Conservation (phyloP, 1,140 invertebrate genomes). For the Meteorus sp. region DNA sequence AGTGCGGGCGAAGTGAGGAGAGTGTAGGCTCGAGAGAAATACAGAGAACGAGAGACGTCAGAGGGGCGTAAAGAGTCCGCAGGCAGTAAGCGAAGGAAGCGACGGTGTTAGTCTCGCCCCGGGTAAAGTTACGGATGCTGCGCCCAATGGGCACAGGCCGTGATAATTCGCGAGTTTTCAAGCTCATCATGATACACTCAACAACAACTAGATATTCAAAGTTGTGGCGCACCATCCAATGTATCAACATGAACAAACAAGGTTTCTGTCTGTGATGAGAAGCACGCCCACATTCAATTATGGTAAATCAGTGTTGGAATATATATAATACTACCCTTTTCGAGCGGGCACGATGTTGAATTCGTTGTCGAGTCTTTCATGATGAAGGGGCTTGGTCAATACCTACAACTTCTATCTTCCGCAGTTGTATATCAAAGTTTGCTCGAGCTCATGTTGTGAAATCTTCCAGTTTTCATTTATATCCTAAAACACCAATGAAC, state of each 20-base stretch:
- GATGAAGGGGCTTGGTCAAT: conserved; percentile 19
- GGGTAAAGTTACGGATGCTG: conserved; percentile 24
- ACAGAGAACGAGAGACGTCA: background rate
- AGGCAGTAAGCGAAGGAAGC: conserved; percentile 2
- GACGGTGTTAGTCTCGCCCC: conserved; percentile 19
- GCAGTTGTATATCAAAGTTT: background rate
- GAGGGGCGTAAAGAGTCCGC: conserved; percentile 4
- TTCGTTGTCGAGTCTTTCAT: conserved; percentile 1
- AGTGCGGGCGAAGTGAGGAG: no score
- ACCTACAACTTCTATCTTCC: conserved; percentile 5
- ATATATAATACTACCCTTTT: conserved; percentile 1
- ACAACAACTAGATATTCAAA: conserved; percentile 17
- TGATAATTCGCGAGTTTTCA: conserved; percentile 28
- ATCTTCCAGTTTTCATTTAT: no score
- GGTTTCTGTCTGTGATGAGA: conserved; percentile 20
- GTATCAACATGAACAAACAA: background rate
- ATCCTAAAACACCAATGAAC: no score
- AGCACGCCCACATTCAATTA: conserved; percentile 18
- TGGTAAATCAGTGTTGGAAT: conserved; percentile 18
- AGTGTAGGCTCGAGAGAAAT: background rate
- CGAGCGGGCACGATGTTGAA: conserved; percentile 6
- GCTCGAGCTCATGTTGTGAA: background rate
- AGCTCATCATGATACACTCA: conserved; percentile 13
- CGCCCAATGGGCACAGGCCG: conserved; percentile 27
- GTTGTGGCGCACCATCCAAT: conserved; percentile 27